Evolutionary conservation across 92 coral and sea anemone species (phyloP), one percentile per base, ranked within the genome.

Genomic region (Metridium senile): DNA sequence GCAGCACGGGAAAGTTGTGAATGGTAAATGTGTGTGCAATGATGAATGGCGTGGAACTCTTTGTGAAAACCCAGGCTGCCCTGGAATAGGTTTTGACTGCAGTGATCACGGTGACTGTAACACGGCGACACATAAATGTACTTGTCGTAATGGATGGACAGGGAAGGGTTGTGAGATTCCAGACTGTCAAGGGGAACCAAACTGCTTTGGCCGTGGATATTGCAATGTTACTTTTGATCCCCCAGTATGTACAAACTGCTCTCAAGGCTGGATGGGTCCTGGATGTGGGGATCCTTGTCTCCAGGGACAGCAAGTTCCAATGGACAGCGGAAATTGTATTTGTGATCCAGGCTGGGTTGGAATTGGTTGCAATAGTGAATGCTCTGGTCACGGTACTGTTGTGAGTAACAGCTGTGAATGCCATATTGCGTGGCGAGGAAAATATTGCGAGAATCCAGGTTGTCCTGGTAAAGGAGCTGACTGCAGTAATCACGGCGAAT

Each of bases 191-290:
- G 91, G 91, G 0, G 79, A 82, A n/a, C 91, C 91, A 1, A 81
- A 87, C 47, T 87, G 91, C 54, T 87, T 87, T 63, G 71, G 75
- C 66, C 91, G 91, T 34, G 91, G 91, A 45, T 78, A 68, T 47
- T 87, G 91, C 67, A 87, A 87, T 68, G 31, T 70, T 69, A 77
- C 91, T 34, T 53, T 63, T 34, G 70, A 74, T 51, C 91, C 91
- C n/a, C 91, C 91, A 2, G 59, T 71, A 0, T 87, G 91, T 34
- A 78, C 71, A n/a, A 77, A 81, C 69, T 87, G 91, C 72, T 65
- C 79, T 23, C 72, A 82, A 20, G 91, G 88, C 22, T 87, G 91
- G 91, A 87, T 87, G 91, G 91, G 91, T 8, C 79, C 88, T n/a
- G 84, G 81, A 17, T 87, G 91, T 67, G 75, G 84, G 54, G 87